Percentiles rank a stretch among this genome's conserved stretches.
These are phyloP conservation scores for Ephestia elutella DNA, from an alignment of 1,140 invertebrate species.

Conservation along the genomic window DNA sequence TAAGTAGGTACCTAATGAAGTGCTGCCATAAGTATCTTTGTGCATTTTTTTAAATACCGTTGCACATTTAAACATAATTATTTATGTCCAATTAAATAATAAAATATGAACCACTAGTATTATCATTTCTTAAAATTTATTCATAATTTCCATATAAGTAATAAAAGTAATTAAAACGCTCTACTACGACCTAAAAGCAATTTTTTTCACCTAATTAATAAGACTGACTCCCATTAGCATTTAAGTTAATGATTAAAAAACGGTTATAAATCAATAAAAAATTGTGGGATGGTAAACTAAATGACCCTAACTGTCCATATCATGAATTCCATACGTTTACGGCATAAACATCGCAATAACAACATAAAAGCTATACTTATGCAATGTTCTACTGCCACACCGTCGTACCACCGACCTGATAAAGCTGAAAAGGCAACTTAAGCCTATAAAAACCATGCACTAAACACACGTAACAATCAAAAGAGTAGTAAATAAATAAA, in stretches of 20 bases:
- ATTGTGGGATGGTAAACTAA: slow-evolving; percentile 52
- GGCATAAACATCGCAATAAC: slow-evolving; percentile 70
- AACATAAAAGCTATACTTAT: slow-evolving; percentile 72
- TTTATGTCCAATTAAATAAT: too few relatives aligned
- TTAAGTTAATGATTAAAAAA: slow-evolving; percentile 31
- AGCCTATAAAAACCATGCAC: slow-evolving; percentile 73
- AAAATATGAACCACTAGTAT: too few relatives aligned
- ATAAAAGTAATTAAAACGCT: neutral
- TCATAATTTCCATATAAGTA: too few relatives aligned
- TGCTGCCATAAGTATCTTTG: too few relatives aligned
- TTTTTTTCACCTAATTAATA: slow-evolving; percentile 7
- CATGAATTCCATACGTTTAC: slow-evolving; percentile 64
- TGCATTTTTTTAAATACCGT: too few relatives aligned
- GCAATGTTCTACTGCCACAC: slow-evolving; percentile 71
- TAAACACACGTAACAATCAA: slow-evolving; percentile 59
- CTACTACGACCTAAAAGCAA: neutral
- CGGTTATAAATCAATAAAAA: slow-evolving; percentile 57
- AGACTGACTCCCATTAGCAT: slow-evolving; percentile 25
- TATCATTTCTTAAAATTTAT: too few relatives aligned
- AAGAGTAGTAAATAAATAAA: slow-evolving; percentile 69
- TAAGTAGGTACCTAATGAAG: too few relatives aligned
- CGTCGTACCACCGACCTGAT: slow-evolving; percentile 67
- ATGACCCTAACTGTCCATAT: slow-evolving; percentile 65
- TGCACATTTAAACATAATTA: too few relatives aligned
- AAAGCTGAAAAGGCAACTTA: slow-evolving; percentile 73